Evolutionary conservation across 2,113 vertebrate species (phyloP), one percentile per base, ranked within the genome.

Genomic region (Rhodinocichla rosea): DNA sequence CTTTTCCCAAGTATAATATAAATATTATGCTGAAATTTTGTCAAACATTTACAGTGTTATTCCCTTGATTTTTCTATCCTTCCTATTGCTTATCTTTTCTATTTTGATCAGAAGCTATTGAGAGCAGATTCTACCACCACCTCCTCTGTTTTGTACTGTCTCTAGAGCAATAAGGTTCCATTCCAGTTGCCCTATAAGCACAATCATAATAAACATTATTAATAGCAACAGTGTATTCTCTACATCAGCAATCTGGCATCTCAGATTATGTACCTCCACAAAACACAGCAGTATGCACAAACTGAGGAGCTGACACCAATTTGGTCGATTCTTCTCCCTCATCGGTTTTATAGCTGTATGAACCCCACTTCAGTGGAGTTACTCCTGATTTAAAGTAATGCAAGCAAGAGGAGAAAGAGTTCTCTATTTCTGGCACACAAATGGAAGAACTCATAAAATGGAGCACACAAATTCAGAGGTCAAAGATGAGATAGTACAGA

Each of bases 301-400:
- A 94, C 88, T 79, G 90, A 95, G 93, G 88, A 96, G 95, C 90
- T 85, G 73, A 96, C 90, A 94, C 79, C 90, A 90, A 96, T 94
- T 95, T 92, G 92, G 85, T 56, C 17, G 15, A 94, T 96, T 96
- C 93, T 95, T 96, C 95, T 94, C 95, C 88, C 93, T 97, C 90
- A 87, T 74, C 92, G 73, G 83, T 97, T 97, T 96, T 96, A 97
- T 92, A 87, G 94, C 88, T 84, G 86, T 96, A 94, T 96, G 96
- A 96, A 94, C 79, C 53, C 80, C 92, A 96, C 83, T 90, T 79
- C 93, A 97, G 83, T 4, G 80, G 92, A 94, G 90, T 84, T 96
- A 93, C 80, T 94, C 69, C 92, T 96, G 90, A 96, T 96, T 89
- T 97, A 95, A 94, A 90, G 83, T 86, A 95, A 93, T 12, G 28